These are phyloP conservation scores for Xestia sexstrigata DNA, from an alignment of 2,888 invertebrate species.

Conservation along the genomic window DNA sequence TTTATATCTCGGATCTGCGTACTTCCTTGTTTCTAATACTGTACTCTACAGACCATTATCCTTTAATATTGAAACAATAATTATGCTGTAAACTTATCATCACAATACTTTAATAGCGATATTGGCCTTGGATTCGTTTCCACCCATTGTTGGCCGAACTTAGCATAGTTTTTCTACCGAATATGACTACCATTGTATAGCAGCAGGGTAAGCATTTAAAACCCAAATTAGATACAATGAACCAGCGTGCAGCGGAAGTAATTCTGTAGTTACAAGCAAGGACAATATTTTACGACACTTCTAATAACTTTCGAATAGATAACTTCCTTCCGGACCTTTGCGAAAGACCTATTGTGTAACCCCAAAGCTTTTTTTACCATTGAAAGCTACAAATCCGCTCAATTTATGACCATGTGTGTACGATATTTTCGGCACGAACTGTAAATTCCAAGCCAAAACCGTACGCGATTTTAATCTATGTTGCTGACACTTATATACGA, in stretches of 20 bases:
- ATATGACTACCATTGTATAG: slow-evolving; percentile 68
- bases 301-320: slow-evolving; percentile 68
- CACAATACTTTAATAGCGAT: slow-evolving; percentile 57
- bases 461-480: slow-evolving; percentile 48
- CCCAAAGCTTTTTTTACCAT: slow-evolving; percentile 31
- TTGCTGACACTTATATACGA: slow-evolving; percentile 46
- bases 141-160: slow-evolving; percentile 73
- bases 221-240: slow-evolving; percentile 67
- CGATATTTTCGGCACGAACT: slow-evolving; percentile 37
- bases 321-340: slow-evolving; percentile 78
- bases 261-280: slow-evolving; percentile 62
- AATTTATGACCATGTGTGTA: slow-evolving; percentile 47
- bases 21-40: slow-evolving; percentile 54
- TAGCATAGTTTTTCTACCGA: slow-evolving; percentile 67
- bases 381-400: slow-evolving; percentile 46
- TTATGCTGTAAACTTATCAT: slow-evolving; percentile 58
- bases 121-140: slow-evolving; percentile 71
- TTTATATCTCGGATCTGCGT: slow-evolving; percentile 35
- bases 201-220: slow-evolving; percentile 61
- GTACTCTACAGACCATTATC: slow-evolving; percentile 43
- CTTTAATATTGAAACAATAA: slow-evolving; percentile 58
- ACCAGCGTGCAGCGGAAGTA: slow-evolving; percentile 70
- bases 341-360: slow-evolving; percentile 63
- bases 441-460: slow-evolving; percentile 21
- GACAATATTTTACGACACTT: slow-evolving; percentile 66